phyloP scores from a whole-genome alignment of 2,797 vertebrate species.

The Sebastes steindachneri region DNA sequence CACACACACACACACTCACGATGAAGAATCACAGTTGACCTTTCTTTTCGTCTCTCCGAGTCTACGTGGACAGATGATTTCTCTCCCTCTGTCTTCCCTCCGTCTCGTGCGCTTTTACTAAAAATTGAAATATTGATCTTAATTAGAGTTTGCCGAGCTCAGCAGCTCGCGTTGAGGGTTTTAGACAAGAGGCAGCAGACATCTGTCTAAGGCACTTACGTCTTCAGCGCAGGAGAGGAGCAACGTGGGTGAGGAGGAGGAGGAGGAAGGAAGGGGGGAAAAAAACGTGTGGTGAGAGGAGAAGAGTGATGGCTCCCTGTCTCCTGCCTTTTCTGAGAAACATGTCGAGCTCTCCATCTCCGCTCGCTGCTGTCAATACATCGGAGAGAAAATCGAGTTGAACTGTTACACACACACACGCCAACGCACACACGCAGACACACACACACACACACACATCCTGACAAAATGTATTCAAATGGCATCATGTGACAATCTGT shows the following conservation, averaged over 20 bases:
- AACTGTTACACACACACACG: background rate
- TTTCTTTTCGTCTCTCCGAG: constrained; percentile 73
- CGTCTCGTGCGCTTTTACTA: constrained; percentile 81
- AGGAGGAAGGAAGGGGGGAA: background rate
- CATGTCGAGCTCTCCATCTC: constrained; percentile 71
- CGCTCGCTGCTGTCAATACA: constrained; percentile 59
- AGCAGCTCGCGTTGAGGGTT: constrained; percentile 83
- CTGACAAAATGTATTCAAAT: background rate
- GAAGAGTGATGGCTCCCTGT: constrained; percentile 80
- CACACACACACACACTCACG: constrained; percentile 1
- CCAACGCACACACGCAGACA: background rate
- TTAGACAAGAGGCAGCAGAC: constrained; percentile 82
- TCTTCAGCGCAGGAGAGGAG: constrained; percentile 67
- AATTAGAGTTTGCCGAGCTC: constrained; percentile 88
- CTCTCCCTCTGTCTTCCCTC: constrained; percentile 68
- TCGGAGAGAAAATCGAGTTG: constrained; percentile 39
- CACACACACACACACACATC: background rate
- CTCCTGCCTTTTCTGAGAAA: constrained; percentile 74
- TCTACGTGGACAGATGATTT: constrained; percentile 74
- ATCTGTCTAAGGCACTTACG: constrained; percentile 84
- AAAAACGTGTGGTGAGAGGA: constrained; percentile 25
- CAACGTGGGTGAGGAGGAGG: constrained; percentile 41
- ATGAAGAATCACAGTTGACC: constrained; percentile 83
- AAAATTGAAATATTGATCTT: constrained; percentile 90
- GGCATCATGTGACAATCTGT: background rate